phyloP scores from a whole-genome alignment of 2,797 vertebrate genomes.

The Hippocampus kuda region DNA sequence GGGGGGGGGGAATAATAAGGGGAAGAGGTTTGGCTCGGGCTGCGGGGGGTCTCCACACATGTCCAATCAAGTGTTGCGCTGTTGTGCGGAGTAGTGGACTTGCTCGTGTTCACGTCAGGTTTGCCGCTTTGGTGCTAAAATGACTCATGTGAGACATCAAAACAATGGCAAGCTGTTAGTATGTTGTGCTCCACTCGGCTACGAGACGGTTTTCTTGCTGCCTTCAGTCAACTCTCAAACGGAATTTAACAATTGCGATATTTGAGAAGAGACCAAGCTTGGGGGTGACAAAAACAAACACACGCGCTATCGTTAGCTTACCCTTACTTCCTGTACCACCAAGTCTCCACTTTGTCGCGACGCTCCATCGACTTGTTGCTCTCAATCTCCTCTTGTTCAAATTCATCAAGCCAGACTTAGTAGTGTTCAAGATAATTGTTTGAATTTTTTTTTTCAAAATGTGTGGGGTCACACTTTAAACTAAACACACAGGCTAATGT shows the following conservation, averaged over 20 bases:
- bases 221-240: background rate
- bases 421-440: no score
- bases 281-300: background rate
- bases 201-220: background rate
- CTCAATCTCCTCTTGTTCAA: background rate
- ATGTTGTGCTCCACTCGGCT: background rate
- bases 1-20: slow-evolving; percentile 27
- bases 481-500: background rate
- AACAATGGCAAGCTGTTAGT: background rate
- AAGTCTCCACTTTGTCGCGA: background rate
- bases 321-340: background rate
- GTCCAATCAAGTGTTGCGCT: slow-evolving; percentile 63
- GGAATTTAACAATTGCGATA: background rate
- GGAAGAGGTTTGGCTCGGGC: slow-evolving; percentile 22
- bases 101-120: slow-evolving; percentile 43
- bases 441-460: no score
- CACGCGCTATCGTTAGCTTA: background rate
- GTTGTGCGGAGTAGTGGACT: slow-evolving; percentile 56
- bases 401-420: no score
- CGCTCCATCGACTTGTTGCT: background rate
- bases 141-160: slow-evolving; percentile 14
- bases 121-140: slow-evolving; percentile 10
- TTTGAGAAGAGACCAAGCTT: background rate
- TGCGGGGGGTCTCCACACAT: slow-evolving; percentile 52
- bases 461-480: background rate